Base-by-base conservation (phyloP, 2,888 invertebrate species). In the Cheilosia grossa region DNA sequence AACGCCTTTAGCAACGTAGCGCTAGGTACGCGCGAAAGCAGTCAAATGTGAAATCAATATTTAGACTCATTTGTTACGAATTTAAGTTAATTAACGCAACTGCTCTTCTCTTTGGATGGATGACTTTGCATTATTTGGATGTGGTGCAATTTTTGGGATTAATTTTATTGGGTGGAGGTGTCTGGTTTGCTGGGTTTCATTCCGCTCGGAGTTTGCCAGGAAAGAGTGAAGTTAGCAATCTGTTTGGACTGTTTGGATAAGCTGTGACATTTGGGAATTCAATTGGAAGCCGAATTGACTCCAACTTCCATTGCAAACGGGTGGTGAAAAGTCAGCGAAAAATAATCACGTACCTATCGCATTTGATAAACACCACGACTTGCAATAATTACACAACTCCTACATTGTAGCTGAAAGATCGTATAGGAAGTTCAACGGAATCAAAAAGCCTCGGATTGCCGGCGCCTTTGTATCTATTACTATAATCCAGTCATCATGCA, bases 11-110 rank as follows among this genome's bases (percentile, higher is more conserved):
- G 3, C 4, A 37, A n/a, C 21, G 19, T 13, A 13, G 17, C 44
- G 6, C 21, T 4, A 10, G 2, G 27, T 53, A 19, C 19, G 10
- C 33, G 40, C 33, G 54, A 67, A 74, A 44, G 47, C 80, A 80
- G 54, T 61, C 73, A 21, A 61, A 80, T 80, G 67, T 80, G 73
- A 80, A 80, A 80, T 80, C 73, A 80, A 80, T 74, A 74, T 74
- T 67, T 67, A 80, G 61, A 30, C 80, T 63, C 63, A 80, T 67
- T 74, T 74, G 47, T 67, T 74, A 74, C 73, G 67, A 80, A 67
- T 67, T 74, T 67, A 56, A 61, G 73, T 61, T 61, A 61, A 47
- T 67, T 67, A 56, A 74, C 67, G 61, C 67, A 74, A 74, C 67
- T 61, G 61, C 66, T 73, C 59, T 80, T 10, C 47, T 44, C 37